Conservation (phyloP, 2,888 invertebrate genomes). For the Drosophila percnosoma region DNA sequence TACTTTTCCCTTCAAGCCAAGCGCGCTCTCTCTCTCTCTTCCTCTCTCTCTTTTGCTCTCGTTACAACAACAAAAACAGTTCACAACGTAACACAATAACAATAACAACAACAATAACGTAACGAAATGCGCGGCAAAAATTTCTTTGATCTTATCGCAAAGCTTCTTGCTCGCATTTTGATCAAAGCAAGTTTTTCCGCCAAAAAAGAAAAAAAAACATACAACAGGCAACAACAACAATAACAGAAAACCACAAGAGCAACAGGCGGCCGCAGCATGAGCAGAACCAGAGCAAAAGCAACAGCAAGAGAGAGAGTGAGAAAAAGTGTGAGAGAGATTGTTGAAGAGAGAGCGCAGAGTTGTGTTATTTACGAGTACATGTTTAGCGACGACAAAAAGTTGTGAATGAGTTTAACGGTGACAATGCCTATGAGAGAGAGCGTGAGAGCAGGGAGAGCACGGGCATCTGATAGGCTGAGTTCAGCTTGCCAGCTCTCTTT, state of each 20-base stretch:
- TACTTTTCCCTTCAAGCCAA: conserved; percentile 37
- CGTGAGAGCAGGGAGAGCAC: neutral
- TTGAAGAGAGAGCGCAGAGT: conserved; percentile 9
- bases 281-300: conserved; percentile 17
- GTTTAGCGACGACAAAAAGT: conserved; percentile 49
- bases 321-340: neutral
- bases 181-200: conserved; percentile 86
- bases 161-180: conserved; percentile 85
- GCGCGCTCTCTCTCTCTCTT: conserved; percentile 1
- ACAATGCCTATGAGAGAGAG: conserved; percentile 3
- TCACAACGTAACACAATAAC: conserved; percentile 43
- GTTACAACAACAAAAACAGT: conserved; percentile 39
- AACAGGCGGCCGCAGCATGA: conserved; percentile 42
- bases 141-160: conserved; percentile 85
- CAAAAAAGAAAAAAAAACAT: conserved; percentile 74
- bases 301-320: neutral
- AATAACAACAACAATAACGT: conserved; percentile 61
- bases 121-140: conserved; percentile 83
- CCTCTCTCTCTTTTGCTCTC: conserved; percentile 10
- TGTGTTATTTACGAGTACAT: conserved; percentile 21
- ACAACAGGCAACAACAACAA: conserved; percentile 32
- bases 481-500: conserved; percentile 13
- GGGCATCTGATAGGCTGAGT: conserved; percentile 1
- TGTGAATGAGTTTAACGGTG: conserved; percentile 51
- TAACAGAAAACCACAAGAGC: conserved; percentile 60